Evolutionary conservation across 2,888 invertebrate genomes (phyloP), one percentile per base, ranked within the genome.

Genomic region (Ptychoptera contaminata): DNA sequence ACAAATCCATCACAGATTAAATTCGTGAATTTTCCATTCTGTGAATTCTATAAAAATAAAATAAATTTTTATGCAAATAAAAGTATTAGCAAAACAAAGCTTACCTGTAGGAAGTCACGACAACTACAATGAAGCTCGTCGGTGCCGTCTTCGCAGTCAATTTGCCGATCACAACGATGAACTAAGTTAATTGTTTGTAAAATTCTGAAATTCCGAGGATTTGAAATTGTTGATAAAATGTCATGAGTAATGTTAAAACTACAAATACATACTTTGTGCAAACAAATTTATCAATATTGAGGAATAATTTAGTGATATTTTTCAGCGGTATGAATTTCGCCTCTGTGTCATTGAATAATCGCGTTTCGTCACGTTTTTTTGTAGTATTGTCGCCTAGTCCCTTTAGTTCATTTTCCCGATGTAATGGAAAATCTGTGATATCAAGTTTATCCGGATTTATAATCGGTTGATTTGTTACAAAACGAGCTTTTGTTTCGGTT

Each of bases 131-230:
- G 65, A 6, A 70, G 58, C 63, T 88, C 88, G 60, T 88, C 88
- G 1, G 79, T 79, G 5, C 79, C 82, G 65, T 88, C 88, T 63
- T 86, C 82, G 59, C 88, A 88, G 56, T 88, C 83, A 14, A 74
- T 62, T 46, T 71, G 65, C 37, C 71, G 73, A 56, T 88, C 72
- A 58, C 88, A 88, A 29, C 74, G 72, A 51, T 74, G 68, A 2
- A 58, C 52, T 16, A 68, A 61, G 1, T 77, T 67, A 46, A 86
- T 72, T 8, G 65, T 67, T 65, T 87, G 84, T 1, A 69, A 57
- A 52, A 84, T 72, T 48, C 83, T 84, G 54, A 37, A 66, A 66
- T 51, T 46, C 7, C 23, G 23, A 23, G 7, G 7, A 23, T 5
- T 23, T 3, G 23, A 7, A 23, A 23, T 23, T n/a, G n/a, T n/a